Evolutionary conservation across 2,113 vertebrate species (phyloP), one percentile per base, ranked within the genome.

Genomic region (Formicarius rufipectus): DNA sequence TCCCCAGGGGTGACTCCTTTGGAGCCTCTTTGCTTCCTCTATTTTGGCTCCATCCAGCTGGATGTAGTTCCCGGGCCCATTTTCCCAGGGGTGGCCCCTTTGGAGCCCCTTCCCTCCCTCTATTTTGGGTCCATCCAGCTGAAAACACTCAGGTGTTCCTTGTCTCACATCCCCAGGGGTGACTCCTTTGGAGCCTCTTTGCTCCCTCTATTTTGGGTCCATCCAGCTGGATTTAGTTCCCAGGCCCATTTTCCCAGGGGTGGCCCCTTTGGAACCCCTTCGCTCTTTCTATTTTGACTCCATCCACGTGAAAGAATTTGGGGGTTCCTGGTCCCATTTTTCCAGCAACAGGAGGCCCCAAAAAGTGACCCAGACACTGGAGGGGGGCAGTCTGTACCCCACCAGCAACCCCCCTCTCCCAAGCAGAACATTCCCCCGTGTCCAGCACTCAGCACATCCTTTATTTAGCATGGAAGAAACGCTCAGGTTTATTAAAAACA

Each of bases 381-480:
- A 10, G 14, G n/a, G 1, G 4, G 30, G 39, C n/a, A n/a, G n/a
- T 3, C 7, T 40, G 37, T 50, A 30, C 30, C 10, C 56, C 63
- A 49, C 22, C 24, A n/a, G 30, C 0, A 2, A 55, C 6, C 3
- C 4, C 17, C 40, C 7, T 12, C 23, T 20, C 31, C 15, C 28
- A 35, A 71, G 37, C 37, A 78, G 59, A 88, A 13, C 40, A 50
- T 45, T 42, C n/a, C 15, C 39, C 44, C 2, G 40, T 19, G 9
- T 42, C 55, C 1, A 1, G n/a, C 5, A 0, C 42, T 60, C 1
- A 0, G 12, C 25, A 7, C 8, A 67, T 42, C n/a, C 17, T 75
- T 81, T 45, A 66, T 52, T 81, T n/a, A 23, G 18, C 3, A 27
- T 11, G 5, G 60, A 83, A 87, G 84, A 55, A 27, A 7, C 6